Percentiles rank a stretch among this genome's conserved stretches.
Conservation (phyloP, 2,888 invertebrate genomes). For the Ctenicera cuprea region DNA sequence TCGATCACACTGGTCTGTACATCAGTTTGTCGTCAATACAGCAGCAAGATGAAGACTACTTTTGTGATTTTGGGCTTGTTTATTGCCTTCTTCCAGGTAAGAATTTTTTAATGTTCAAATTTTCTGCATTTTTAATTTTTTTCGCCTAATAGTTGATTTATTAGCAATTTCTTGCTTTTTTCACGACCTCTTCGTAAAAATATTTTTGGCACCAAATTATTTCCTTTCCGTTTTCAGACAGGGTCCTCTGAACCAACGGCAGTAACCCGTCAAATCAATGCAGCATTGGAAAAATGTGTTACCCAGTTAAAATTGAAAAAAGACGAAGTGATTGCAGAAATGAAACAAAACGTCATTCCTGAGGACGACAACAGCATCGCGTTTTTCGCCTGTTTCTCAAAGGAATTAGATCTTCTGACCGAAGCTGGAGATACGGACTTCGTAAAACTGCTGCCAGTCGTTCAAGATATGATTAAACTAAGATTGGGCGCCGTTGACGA, state of each 20-base stretch:
- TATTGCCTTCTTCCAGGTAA: not conserved
- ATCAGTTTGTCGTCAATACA: not conserved
- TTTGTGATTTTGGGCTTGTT: not conserved
- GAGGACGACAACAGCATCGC: not conserved
- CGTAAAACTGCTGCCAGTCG: not conserved
- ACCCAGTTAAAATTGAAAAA: not conserved
- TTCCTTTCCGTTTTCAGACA: not conserved
- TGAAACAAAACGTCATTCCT: not conserved
- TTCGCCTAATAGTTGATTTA: no score
- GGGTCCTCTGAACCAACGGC: not conserved
- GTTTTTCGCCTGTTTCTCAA: conserved; percentile 5
- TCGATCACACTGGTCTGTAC: not conserved
- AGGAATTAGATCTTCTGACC: not conserved
- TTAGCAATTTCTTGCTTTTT: no score
- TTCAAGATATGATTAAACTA: not conserved
- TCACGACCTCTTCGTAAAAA: no score
- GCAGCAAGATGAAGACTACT: conserved; percentile 1
- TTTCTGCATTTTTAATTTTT: not conserved
- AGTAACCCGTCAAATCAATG: no score
- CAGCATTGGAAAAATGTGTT: not conserved
- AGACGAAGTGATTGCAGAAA: not conserved
- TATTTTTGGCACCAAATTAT: not conserved
- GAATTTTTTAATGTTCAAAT: no score
- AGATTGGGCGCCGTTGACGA: not conserved
- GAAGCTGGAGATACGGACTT: not conserved